Evolutionary conservation across 2,113 vertebrate genomes (phyloP), one percentile per base, ranked within the genome.

Genomic region (Cardinalis cardinalis): DNA sequence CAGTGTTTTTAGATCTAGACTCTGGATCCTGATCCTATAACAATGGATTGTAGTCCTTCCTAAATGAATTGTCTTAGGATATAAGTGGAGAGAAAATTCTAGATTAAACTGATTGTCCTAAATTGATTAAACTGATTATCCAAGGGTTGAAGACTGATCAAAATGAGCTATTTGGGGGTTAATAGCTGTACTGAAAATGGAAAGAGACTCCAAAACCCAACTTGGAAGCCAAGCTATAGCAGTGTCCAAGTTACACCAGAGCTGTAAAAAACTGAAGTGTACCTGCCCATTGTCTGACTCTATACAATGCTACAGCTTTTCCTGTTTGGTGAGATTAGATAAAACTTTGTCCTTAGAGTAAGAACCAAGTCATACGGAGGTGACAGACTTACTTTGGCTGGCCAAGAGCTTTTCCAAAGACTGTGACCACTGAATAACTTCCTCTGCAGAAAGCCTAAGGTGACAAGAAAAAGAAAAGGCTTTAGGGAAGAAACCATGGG

Each of bases 331-430:
- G 8, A 75, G 24, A 31, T 68, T 26, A 53, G n/a, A 21, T 38
- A 46, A 36, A 64, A 77, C 9, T 29, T 74, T 68, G 20, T 58
- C n/a, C 29, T 53, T 20, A 31, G 10, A 59, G 21, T 34, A 55
- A 91, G 26, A 55, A n/a, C 0, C 2, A 32, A 40, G 18, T 52
- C 16, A 24, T 26, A 14, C 28, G 77, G 29, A 28, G 59, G 29
- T 32, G 51, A 23, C 16, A 41, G 38, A 96, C 97, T 97, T 96
- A 98, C 98, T 95, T 90, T 94, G 96, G 44, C 95, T 98, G 69
- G 97, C 90, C 84, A 98, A 94, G 64, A 98, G 97, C 80, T 97
- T 97, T 94, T 97, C 97, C 90, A 98, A 87, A 78, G 98, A 98
- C 46, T 98, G 97, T 43, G 98, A 98, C 98, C 98, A 98, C 68